Evolutionary conservation across 2,888 invertebrate species (phyloP), one percentile per base, ranked within the genome.

Genomic region (Coremacera marginata): DNA sequence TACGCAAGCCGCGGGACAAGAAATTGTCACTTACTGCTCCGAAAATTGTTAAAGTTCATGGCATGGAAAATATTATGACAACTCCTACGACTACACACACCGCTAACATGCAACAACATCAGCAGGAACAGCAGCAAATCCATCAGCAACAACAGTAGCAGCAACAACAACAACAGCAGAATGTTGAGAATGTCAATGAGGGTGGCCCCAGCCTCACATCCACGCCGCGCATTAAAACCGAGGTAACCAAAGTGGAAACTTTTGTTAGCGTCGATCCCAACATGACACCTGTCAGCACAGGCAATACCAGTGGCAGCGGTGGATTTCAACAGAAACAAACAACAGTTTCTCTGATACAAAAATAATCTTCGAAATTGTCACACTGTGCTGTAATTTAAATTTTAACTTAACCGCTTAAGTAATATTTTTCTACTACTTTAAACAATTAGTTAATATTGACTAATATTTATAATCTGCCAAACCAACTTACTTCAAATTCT

Each of bases 1-100:
- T 91, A 68, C 89, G 91, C 49, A 92, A 91, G 85, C 91, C 91
- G 78, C 90, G 91, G 80, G 90, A 91, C 79, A 91, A 91, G 81
- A 89, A 89, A 83, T 86, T 87, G 85, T 87, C 88, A 80, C 87
- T 88, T 88, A 85, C 86, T 77, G 88, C 86, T 76, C 83, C 88
- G 34, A 89, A 89, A 82, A 84, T 89, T 27, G 83, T 85, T 57
- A 88, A 89, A 82, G 86, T 89, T 82, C 89, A 89, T 37, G 88
- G 88, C 74, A 89, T 89, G 88, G 89, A 89, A 49, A 86, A 86
- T 77, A 87, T 88, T 60, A 87, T 88, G 82, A 85, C 87, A 71
- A 87, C 88, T 79, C 86, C 88, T 73, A 86, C 87, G 22, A 84
- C 87, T 3, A 87, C 86, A 31, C 86, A 88, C 63, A 81, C 82